A percentile compares a stretch with the other conserved stretches of the same genome.
These are phyloP conservation scores for Steinernema khuongi DNA, from an alignment of 1,140 invertebrate species.

Conservation along the genomic window DNA sequence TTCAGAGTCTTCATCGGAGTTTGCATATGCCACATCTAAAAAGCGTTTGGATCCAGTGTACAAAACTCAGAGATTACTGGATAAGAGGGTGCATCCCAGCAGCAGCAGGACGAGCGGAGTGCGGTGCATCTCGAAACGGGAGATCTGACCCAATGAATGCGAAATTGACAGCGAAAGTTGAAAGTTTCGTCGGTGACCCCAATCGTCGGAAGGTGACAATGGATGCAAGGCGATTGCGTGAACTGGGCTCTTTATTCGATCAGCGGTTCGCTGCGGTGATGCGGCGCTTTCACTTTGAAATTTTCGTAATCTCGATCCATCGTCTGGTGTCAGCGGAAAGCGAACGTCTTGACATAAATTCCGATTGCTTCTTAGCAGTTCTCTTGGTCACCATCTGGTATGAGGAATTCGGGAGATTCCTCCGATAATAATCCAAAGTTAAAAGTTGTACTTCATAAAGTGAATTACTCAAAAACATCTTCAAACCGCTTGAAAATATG, in stretches of 20 bases:
- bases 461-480: too few species aligned
- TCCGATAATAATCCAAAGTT: too few species aligned
- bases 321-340: too few species aligned
- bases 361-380: too few species aligned
- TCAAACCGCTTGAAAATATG: too few species aligned
- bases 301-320: too few species aligned
- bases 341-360: too few species aligned
- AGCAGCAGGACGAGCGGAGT: not conserved
- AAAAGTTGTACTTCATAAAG: too few species aligned
- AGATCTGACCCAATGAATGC: not conserved
- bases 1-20: not conserved
- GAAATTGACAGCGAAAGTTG: conserved; percentile 10
- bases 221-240: not conserved
- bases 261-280: not conserved
- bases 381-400: too few species aligned
- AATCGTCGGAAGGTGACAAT: not conserved
- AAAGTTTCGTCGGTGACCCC: not conserved
- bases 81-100: not conserved
- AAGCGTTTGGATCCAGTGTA: not conserved
- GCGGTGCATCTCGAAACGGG: not conserved
- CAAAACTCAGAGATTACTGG: not conserved
- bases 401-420: too few species aligned
- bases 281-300: conserved; percentile 7
- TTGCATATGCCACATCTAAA: conserved; percentile 2
- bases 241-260: not conserved